Base-by-base conservation (phyloP, 2,888 invertebrate genomes). In the Hypomecis punctinalis region DNA sequence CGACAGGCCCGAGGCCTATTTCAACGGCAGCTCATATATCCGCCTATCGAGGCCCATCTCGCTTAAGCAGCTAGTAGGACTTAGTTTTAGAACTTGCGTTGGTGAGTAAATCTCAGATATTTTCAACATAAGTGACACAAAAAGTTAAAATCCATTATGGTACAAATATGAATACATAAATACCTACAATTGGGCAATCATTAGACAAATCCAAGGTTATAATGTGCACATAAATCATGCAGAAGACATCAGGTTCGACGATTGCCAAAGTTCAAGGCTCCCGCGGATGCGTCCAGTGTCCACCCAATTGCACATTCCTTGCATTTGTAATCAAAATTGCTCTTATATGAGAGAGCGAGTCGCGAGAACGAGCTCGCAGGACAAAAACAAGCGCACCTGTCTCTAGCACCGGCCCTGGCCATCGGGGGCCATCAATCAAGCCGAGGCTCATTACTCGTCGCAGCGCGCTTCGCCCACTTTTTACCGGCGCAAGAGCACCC, bases 51-150 rank as follows among this genome's bases (percentile, higher is more conserved):
- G 95, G 67, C 96, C 96, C 62, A 94, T 97, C 82, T 96, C 96
- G 64, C 94, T 97, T 76, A 96, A 96, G 86, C 95, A 96, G 81
- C 96, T 97, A 79, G 96, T 96, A 69, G 97, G 97, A 36, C 94
- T 97, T 75, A 97, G 96, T 88, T 97, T 97, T 88, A 94, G 96
- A 76, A 96, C 96, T 6, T 97, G 97, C 87, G 94, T 95, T 73
- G 96, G 96, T 96, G 81, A 87, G 90, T 86, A n/a, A 43, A n/a
- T 49, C 45, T 7, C 6, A 23, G 6, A 23, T 39, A 13, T 23
- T 39, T 48, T 7, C 33, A 48, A 10, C 1, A 35, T 48, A 23
- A 23, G 23, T 23, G 3, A 0, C 40, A 6, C 7, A 7, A 9
- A 10, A 40, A 40, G 10, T 9, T 40, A 40, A 9, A 40, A 4